Base-by-base conservation (phyloP, 2,888 invertebrate genomes). In the Zeuzera pyrina region DNA sequence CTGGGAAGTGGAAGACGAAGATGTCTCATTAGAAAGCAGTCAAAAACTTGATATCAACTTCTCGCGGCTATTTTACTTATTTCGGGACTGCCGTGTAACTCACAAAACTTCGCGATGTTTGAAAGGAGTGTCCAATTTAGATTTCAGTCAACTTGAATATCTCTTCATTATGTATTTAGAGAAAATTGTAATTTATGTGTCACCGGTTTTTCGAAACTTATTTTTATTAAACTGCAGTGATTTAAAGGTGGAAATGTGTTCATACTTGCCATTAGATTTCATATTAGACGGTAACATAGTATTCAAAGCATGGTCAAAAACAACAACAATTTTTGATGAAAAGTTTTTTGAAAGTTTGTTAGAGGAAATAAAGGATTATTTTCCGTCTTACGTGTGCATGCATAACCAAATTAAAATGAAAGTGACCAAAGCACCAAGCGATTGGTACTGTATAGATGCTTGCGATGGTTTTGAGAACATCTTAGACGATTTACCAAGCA, bases 111-210 rank as follows among this genome's bases (percentile, higher is more conserved):
- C 52, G 0, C 37, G 34, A 29, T 46, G 48, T 15, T 35, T 64
- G 8, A 45, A 44, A 19, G 60, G 55, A 14, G 38, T 64, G 14
- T 40, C 51, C 0, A 49, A 45, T 15, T 36, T 64, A 21, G 43
- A 61, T 35, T 63, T 45, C 28, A 37, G 44, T 22, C 38, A 54
- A 26, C 31, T 62, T 1, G 63, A 62, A 38, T 64, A 57, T 28
- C 57, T 63, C 13, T 60, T 57, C 26, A 45, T 63, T 1, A 61
- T 62, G 59, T 57, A 56, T 33, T 47, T 57, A 16, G 57, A 58
- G 33, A 48, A 36, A 33, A 59, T 63, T 13, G 37, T 44, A 7
- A 49, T 64, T 10, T 62, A 58, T 12, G 46, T 48, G 3, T 63
- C 63, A 1, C 60, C 62, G 3, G 16, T 52, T 3, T 52, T 64